Conservation (phyloP, 1,140 invertebrate species). For the Drosophila serrata region DNA sequence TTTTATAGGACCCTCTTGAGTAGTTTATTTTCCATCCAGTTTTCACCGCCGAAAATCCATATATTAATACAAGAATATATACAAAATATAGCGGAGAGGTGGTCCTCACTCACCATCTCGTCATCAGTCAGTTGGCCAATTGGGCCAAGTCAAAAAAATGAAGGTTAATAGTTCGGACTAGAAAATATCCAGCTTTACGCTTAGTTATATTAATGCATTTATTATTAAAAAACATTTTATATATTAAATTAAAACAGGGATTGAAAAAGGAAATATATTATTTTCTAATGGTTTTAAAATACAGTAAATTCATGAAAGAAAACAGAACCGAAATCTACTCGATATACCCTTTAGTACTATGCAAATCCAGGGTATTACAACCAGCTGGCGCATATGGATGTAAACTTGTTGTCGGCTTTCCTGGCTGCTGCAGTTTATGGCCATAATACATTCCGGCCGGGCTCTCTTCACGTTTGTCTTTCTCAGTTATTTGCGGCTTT, state of each 20-base stretch:
- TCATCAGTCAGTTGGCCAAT: constrained; percentile 39
- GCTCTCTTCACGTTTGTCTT: constrained; percentile 25
- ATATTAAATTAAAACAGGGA: too few relatives aligned
- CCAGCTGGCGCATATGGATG: constrained; percentile 33
- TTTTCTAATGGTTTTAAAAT: neutral
- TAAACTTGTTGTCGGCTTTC: constrained; percentile 24
- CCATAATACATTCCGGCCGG: constrained; percentile 63
- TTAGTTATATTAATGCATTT: too few relatives aligned
- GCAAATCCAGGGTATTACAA: neutral
- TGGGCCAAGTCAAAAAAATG: constrained; percentile 7
- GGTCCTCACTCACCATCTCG: neutral
- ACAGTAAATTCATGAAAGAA: too few relatives aligned
- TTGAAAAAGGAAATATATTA: neutral
- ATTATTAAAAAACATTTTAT: too few relatives aligned
- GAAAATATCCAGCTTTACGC: neutral
- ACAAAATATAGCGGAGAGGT: constrained; percentile 16
- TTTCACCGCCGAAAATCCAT: neutral
- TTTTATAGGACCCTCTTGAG: neutral
- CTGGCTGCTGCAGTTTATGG: constrained; percentile 69
- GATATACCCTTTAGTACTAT: neutral
- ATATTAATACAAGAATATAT: constrained; percentile 22
- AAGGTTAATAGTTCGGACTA: neutral
- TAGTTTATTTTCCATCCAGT: constrained; percentile 8
- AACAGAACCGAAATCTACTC: too few relatives aligned
- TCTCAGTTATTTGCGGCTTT: constrained; percentile 53